phyloP scores from a whole-genome alignment of 1,140 invertebrate genomes.

The Gryllus bimaculatus region DNA sequence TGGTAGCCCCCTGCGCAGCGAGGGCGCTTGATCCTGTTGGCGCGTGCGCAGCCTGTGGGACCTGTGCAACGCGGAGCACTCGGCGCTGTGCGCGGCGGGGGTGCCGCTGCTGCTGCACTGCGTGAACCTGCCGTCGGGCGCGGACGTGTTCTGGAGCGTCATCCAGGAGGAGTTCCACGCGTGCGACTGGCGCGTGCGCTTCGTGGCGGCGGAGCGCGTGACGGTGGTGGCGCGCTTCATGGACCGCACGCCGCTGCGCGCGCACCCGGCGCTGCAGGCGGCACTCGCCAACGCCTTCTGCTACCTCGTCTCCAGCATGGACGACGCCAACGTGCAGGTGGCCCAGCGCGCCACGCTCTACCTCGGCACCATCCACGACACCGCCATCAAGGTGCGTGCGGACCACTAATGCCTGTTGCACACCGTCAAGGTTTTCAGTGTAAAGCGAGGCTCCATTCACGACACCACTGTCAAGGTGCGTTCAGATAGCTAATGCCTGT shows the following conservation, averaged over 20 bases:
- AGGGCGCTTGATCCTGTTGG: too few relatives aligned
- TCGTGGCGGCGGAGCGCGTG: slow-evolving; percentile 90
- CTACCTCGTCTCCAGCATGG: slow-evolving; percentile 90
- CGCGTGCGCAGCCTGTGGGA: slow-evolving; percentile 71
- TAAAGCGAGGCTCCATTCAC: too few relatives aligned
- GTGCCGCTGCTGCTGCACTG: slow-evolving; percentile 91
- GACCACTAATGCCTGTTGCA: too few relatives aligned
- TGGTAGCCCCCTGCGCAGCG: too few relatives aligned
- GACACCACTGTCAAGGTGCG: too few relatives aligned
- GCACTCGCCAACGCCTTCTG: slow-evolving; percentile 93
- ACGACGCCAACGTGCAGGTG: slow-evolving; percentile 90
- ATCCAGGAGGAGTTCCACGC: slow-evolving; percentile 90
- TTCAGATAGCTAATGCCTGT: too few relatives aligned
- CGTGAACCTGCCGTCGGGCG: slow-evolving; percentile 82
- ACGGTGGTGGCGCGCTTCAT: slow-evolving; percentile 87
- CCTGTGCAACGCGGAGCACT: slow-evolving; percentile 82
- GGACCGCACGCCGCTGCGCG: slow-evolving; percentile 76
- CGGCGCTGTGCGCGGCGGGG: slow-evolving; percentile 80
- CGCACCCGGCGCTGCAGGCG: slow-evolving; percentile 78
- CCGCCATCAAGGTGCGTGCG: slow-evolving; percentile 54
- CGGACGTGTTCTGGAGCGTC: slow-evolving; percentile 89
- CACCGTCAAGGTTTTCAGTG: too few relatives aligned
- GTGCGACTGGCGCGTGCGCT: slow-evolving; percentile 79
- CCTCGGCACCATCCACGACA: slow-evolving; percentile 87
- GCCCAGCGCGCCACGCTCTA: slow-evolving; percentile 88